phyloP scores from a whole-genome alignment of 2,797 vertebrate genomes.

The Astyanax mexicanus region DNA sequence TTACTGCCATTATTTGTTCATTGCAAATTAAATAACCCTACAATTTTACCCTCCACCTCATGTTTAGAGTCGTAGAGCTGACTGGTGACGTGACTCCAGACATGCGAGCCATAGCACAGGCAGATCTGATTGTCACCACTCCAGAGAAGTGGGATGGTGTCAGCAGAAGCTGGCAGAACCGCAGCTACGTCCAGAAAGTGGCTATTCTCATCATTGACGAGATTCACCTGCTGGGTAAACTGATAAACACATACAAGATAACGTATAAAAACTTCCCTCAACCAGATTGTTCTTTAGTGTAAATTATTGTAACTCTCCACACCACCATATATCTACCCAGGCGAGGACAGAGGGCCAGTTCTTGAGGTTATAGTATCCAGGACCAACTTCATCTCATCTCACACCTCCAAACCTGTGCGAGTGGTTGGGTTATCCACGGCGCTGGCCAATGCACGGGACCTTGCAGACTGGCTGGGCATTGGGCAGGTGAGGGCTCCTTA shows the following conservation, averaged over 20 bases:
- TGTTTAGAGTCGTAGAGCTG: conserved; percentile 91
- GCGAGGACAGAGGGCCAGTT: conserved; percentile 96
- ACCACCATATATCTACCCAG: conserved; percentile 66
- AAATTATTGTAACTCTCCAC: neutral
- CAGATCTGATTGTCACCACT: conserved; percentile 97
- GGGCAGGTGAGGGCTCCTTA: conserved; percentile 79
- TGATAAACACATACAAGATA: neutral
- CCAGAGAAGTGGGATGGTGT: conserved; percentile 98
- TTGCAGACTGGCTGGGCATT: conserved; percentile 97
- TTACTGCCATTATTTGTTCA: no score
- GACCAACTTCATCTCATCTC: conserved; percentile 98
- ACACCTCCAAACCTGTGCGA: conserved; percentile 89
- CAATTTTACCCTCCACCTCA: neutral
- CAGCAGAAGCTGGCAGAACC: conserved; percentile 98
- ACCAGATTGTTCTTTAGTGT: neutral
- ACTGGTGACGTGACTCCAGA: conserved; percentile 97
- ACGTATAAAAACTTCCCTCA: neutral
- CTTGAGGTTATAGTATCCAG: conserved; percentile 97
- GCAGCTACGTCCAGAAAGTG: conserved; percentile 96
- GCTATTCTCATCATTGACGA: conserved; percentile 98
- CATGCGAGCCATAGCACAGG: conserved; percentile 91
- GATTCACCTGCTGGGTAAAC: conserved; percentile 93
- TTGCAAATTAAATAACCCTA: no score
- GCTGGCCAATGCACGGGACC: conserved; percentile 96
- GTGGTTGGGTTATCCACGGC: conserved; percentile 96